Conservation (phyloP, 2,113 vertebrate genomes). For the Rhipidura dahli region DNA sequence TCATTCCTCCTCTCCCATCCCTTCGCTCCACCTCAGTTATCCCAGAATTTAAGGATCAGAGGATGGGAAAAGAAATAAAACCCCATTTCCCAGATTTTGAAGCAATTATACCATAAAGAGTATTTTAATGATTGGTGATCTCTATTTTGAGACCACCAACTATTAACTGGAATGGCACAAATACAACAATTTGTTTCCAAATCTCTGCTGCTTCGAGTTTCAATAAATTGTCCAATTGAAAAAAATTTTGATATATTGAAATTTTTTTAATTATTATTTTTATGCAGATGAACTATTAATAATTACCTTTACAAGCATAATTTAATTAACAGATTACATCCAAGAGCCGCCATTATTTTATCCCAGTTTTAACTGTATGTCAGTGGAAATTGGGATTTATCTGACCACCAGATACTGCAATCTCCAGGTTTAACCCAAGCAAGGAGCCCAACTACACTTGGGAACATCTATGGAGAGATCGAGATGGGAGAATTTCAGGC, state of each 20-base stretch:
- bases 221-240: neutral
- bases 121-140: no score
- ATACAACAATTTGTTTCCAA: neutral
- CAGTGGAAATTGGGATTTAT: neutral
- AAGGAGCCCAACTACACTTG: neutral
- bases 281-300: neutral
- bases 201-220: neutral
- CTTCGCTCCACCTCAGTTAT: neutral
- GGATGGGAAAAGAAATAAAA: neutral
- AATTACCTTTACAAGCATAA: neutral
- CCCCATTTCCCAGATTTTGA: neutral
- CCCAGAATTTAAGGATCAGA: neutral
- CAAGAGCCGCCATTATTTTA: neutral
- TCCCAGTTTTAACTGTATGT: neutral
- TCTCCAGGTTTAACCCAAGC: neutral
- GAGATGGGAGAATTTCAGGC: neutral
- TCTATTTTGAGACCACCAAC: no score
- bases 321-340: neutral
- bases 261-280: no score
- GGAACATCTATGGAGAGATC: neutral
- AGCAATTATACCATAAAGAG: neutral
- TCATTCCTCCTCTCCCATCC: neutral
- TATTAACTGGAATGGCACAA: fast-evolving
- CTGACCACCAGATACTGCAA: neutral
- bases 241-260: neutral